Evolutionary conservation across 1,140 invertebrate species (phyloP).

Genomic region (Amyelois transitella): DNA sequence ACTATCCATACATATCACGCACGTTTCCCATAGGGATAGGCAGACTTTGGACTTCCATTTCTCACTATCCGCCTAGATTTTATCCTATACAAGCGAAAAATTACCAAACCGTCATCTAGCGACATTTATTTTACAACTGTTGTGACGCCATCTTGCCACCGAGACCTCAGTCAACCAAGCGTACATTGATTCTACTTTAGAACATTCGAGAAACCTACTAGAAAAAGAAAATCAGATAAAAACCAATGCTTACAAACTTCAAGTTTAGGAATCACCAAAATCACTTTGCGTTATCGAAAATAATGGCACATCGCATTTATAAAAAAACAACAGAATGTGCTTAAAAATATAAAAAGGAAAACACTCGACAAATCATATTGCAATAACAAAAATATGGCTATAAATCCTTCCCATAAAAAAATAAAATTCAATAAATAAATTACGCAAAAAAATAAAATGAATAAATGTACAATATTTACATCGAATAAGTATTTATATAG

Average conservation of each 20-base stretch:
- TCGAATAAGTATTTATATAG: slow-evolving; percentile 54
- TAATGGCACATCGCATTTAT: slow-evolving; percentile 49
- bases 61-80: slow-evolving; percentile 8
- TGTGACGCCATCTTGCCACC: slow-evolving; percentile 15
- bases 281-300: slow-evolving; percentile 30
- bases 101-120: slow-evolving; percentile 3
- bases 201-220: slow-evolving; percentile 64
- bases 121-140: slow-evolving; percentile 2
- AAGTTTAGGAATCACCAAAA: slow-evolving; percentile 44
- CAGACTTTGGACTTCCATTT: too few relatives aligned
- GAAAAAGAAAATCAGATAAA: slow-evolving; percentile 42
- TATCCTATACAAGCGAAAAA: slow-evolving; percentile 18
- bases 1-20: too few relatives aligned
- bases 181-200: slow-evolving; percentile 69
- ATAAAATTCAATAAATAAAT: slow-evolving; percentile 69
- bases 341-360: slow-evolving; percentile 31
- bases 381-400: slow-evolving; percentile 66
- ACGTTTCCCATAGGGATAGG: too few relatives aligned
- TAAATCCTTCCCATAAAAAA: slow-evolving; percentile 57
- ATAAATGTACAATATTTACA: slow-evolving; percentile 73
- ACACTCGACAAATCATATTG: slow-evolving; percentile 32
- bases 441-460: slow-evolving; percentile 51
- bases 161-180: slow-evolving; percentile 41
- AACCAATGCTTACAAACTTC: slow-evolving; percentile 31
- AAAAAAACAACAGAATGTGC: slow-evolving; percentile 30